phyloP scores from a whole-genome alignment of 35 echinoderm and acorn worm genomes.

The Ophiothrix spiculata region DNA sequence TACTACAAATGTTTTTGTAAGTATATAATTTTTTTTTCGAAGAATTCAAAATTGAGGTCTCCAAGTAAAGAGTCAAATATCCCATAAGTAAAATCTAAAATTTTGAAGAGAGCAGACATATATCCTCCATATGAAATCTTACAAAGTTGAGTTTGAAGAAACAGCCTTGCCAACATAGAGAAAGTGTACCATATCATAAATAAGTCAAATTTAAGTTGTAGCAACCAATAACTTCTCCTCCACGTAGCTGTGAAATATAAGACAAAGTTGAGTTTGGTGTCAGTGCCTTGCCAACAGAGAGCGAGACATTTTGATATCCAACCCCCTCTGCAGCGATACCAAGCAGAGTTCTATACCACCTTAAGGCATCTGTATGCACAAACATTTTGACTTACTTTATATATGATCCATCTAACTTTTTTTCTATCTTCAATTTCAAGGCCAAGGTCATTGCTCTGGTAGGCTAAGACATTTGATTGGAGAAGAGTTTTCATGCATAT shows the following conservation, averaged over 20 bases:
- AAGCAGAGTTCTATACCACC: background rate
- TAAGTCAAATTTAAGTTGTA: background rate
- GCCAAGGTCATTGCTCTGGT: background rate
- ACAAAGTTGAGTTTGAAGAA: background rate
- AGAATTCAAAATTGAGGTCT: no score
- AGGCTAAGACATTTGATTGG: background rate
- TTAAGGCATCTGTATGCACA: background rate
- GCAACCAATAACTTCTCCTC: background rate
- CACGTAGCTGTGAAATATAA: no score
- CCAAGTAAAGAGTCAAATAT: no score
- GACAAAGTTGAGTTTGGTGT: no score
- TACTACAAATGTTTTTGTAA: no score
- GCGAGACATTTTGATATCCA: background rate
- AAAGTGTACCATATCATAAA: background rate
- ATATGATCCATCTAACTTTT: no score
- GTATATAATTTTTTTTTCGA: no score
- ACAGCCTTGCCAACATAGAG: background rate
- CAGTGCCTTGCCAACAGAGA: no score
- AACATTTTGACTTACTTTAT: background rate
- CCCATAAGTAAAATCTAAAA: no score
- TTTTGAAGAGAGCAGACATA: no score
- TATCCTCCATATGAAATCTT: background rate
- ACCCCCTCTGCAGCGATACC: background rate
- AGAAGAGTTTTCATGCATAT: background rate
- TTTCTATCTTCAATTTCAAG: no score